These are phyloP conservation scores for Sinonovacula constricta DNA, from an alignment of 1,140 invertebrate genomes.

Conservation along the genomic window DNA sequence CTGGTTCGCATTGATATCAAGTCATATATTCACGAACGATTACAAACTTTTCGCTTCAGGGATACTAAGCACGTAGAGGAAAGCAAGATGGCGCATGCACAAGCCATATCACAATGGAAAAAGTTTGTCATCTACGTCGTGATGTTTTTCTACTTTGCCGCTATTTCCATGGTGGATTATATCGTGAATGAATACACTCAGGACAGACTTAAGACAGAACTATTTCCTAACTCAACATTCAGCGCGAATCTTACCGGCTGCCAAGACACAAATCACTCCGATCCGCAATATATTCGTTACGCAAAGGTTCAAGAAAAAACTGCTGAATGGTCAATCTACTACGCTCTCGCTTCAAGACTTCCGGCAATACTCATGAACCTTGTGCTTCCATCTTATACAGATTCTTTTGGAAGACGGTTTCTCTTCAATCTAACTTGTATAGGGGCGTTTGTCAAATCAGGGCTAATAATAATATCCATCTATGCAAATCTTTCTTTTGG, in stretches of 20 bases:
- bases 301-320: constrained; percentile 28
- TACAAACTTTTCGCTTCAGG: too few relatives aligned
- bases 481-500: constrained; percentile 11
- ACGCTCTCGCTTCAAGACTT: constrained; percentile 7
- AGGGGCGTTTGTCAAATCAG: constrained; percentile 5
- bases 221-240: constrained; percentile 7
- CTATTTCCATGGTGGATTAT: too few relatives aligned
- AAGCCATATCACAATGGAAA: too few relatives aligned
- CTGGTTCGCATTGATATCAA: too few relatives aligned
- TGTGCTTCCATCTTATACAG: constrained; percentile 16
- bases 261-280: constrained; percentile 8
- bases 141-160: too few relatives aligned
- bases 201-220: constrained; percentile 11
- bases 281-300: constrained; percentile 11
- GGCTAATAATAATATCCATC: constrained; percentile 5
- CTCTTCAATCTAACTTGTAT: neutral
- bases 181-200: constrained; percentile 34
- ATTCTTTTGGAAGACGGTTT: constrained; percentile 32
- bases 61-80: too few relatives aligned
- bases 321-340: constrained; percentile 23
- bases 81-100: too few relatives aligned
- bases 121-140: too few relatives aligned
- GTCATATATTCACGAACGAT: too few relatives aligned
- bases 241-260: neutral
- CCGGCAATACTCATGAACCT: constrained; percentile 12